Evolutionary conservation across 2,888 invertebrate genomes (phyloP), one percentile per base, ranked within the genome.

Genomic region (Tineola bisselliella): DNA sequence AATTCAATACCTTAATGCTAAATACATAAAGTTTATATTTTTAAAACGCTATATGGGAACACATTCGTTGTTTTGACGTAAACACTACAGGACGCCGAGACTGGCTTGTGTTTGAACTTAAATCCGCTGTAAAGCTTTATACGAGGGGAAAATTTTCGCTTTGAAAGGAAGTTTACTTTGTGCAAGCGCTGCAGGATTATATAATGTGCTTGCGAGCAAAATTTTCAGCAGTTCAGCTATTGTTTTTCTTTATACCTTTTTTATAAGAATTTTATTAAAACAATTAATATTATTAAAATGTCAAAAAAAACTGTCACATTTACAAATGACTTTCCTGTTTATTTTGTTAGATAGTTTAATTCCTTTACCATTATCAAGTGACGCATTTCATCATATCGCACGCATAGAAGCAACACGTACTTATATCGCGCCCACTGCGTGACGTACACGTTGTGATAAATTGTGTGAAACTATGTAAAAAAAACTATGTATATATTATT

Each of bases 131-230:
- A 58, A 12, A 19, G 33, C 58, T 33, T 33, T 10, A 58, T 48
- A 54, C 8, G 58, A 58, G 58, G 58, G 58, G 31, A 33, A 15
- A 3, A 58, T 33, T 19, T 58, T 58, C 30, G 31, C 33, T 58
- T 48, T 17, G 15, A 13, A 48, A 48, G 12, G 3, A 17, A 48
- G 17, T 48, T 13, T 6, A 15, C 6, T 17, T 54, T 54, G 12
- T 18, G 54, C 54, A 8, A 54, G 25, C 25, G 54, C 54, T 54
- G 54, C 54, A 54, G n/a, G 15, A 48, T 48, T 48, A 48, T 56
- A 25, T 4, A 56, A 56, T 5, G 19, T 25, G 56, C 56, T 56
- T 56, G 56, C 18, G 1, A 3, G 38, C n/a, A 38, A 2, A 48
- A 15, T 48, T 48, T 48, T 48, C 48, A 48, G 48, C 6, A 15